Base-by-base conservation (phyloP, 64 coral and sea anemone genomes). In the Porites lutea region DNA sequence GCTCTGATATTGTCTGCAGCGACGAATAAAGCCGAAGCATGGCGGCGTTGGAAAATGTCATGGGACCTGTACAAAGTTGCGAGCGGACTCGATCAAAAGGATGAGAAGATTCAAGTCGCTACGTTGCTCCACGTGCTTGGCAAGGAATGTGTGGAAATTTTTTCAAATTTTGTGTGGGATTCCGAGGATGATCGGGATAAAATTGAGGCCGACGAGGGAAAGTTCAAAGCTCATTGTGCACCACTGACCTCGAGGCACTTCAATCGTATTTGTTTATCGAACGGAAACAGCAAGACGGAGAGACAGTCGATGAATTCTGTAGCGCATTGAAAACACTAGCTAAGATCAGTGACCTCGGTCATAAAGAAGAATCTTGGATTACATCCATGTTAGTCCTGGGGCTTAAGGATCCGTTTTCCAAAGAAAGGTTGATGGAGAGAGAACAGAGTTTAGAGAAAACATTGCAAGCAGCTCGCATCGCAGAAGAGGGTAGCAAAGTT, bases 61-160 rank as follows among this genome's bases (percentile, higher is more conserved):
- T 92, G 79, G 67, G 82, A 83, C 69, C 48, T 63, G 21, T 85
- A 92, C 79, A 92, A 92, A 63, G 78, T 92, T 52, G 74, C 91
- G 20, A 80, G 91, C 75, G 82, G 82, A 16, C 83, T 37, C 27
- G 27, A 37, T 37, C 27, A 37, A 37, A 37, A 37, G 27, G 27
- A 37, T 37, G 27, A 37, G 27, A 37, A 37, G 27, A 37, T 37
- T 37, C 27, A 37, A 37, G 27, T 37, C 27, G 27, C 27, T 37
- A 37, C 27, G 27, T 37, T 37, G 27, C 27, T 37, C 27, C 27
- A 37, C 27, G 27, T 37, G 27, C 27, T 93, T 16, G 83, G 82
- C 61, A 93, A 93, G 64, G 83, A 87, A 46, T 87, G 91, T 87
- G 79, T 86, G 15, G 91, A 93, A 86, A 93, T 79, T 60, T 93